Conservation (phyloP, 2,113 vertebrate species). For the Cercocebus atys region DNA sequence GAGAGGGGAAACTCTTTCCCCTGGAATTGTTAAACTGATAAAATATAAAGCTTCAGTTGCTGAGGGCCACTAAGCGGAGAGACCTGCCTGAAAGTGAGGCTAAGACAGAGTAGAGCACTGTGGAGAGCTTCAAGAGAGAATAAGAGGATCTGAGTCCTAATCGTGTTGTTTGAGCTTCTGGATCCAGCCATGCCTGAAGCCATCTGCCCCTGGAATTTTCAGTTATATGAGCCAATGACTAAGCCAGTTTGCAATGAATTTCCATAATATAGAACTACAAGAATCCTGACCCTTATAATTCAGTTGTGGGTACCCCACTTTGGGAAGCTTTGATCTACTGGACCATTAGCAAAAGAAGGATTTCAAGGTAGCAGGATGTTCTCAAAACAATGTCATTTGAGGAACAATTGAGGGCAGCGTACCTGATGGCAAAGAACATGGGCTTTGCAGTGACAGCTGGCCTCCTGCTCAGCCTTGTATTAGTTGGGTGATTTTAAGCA, state of each 20-base stretch:
- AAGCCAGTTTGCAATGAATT: neutral
- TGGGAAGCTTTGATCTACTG: neutral
- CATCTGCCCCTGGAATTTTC: neutral
- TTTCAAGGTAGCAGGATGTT: neutral
- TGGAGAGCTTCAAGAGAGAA: neutral
- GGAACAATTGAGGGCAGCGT: neutral
- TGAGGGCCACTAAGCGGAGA: neutral
- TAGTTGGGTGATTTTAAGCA: neutral
- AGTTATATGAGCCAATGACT: neutral
- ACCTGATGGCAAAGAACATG: neutral
- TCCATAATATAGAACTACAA: neutral
- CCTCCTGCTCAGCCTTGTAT: neutral
- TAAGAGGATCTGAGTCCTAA: neutral
- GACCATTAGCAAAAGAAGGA: neutral
- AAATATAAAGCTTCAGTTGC: neutral
- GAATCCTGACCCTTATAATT: neutral
- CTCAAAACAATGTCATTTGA: neutral
- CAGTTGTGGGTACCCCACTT: neutral
- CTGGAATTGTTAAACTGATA: neutral
- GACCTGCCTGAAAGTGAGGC: neutral
- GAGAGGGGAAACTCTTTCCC: neutral
- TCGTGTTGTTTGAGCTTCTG: neutral
- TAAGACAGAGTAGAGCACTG: neutral
- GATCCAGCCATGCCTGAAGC: conserved; percentile 41
- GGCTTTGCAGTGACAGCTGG: neutral